Percentiles rank a stretch among this genome's conserved stretches.
Evolutionary conservation across 2,797 vertebrate genomes (phyloP).

Genomic region (Chlorospingus flavigularis): DNA sequence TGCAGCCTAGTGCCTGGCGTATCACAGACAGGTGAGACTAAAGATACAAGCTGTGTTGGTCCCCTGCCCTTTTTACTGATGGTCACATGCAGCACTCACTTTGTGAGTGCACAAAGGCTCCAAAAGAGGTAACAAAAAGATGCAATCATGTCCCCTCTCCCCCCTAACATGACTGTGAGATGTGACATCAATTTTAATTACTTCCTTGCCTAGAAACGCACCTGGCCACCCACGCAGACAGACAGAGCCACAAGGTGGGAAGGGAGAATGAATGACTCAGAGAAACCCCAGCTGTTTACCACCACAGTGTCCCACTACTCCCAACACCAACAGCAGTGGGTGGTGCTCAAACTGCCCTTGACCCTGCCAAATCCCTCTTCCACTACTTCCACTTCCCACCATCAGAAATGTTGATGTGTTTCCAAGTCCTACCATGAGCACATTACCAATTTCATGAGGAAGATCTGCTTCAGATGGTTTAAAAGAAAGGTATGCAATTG

Average conservation of each 20-base stretch:
- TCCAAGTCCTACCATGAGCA: background rate
- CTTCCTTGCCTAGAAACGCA: background rate
- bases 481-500: background rate
- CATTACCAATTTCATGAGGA: background rate
- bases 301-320: background rate
- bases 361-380: background rate
- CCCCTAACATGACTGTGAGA: background rate
- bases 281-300: slow-evolving; percentile 9
- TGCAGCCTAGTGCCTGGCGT: background rate
- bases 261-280: background rate
- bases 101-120: background rate
- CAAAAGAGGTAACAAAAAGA: background rate
- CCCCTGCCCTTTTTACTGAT: background rate
- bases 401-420: background rate
- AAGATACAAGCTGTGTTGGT: background rate
- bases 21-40: background rate
- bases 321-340: background rate
- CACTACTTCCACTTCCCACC: background rate
- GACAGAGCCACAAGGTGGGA: background rate
- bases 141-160: background rate
- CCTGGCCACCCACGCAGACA: background rate
- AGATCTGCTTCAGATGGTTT: background rate
- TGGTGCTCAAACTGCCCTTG: background rate
- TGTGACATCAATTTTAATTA: background rate
- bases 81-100: background rate